phyloP scores from a whole-genome alignment of 30 jellyfish, hydroid and myxozoan species.

The Catostylus mosaicus region DNA sequence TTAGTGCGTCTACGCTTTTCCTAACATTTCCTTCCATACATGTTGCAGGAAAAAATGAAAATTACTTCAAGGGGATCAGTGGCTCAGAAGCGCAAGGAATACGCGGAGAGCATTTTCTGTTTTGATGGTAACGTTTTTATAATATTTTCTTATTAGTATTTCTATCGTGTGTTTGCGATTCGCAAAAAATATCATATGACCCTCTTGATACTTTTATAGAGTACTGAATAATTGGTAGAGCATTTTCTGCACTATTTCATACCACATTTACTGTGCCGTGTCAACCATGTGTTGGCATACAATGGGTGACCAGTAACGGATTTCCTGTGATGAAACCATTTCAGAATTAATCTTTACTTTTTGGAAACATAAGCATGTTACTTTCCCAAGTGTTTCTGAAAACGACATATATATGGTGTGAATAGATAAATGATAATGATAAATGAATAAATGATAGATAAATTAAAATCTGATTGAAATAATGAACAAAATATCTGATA shows the following conservation, averaged over 20 bases:
- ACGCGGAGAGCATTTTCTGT: conserved; percentile 59
- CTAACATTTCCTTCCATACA: not conserved
- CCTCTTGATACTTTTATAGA: not conserved
- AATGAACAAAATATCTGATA: too few relatives aligned
- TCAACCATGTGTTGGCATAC: too few relatives aligned
- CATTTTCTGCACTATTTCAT: not conserved
- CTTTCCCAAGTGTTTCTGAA: too few relatives aligned
- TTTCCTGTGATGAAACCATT: too few relatives aligned
- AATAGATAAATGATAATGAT: too few relatives aligned
- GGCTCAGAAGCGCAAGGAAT: conserved; percentile 53
- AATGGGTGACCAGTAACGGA: too few relatives aligned
- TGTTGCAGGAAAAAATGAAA: conserved; percentile 59
- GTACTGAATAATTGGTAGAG: not conserved
- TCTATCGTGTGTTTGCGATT: not conserved
- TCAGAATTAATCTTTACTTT: too few relatives aligned
- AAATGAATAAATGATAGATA: too few relatives aligned
- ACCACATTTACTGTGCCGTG: not conserved
- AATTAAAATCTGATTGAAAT: too few relatives aligned
- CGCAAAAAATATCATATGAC: not conserved
- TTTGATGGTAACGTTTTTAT: conserved; percentile 31
- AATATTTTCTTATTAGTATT: not conserved
- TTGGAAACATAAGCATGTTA: too few relatives aligned
- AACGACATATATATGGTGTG: too few relatives aligned
- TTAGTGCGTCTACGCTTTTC: too few relatives aligned
- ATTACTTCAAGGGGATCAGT: conserved; percentile 47